Conservation (phyloP, 2,113 vertebrate species). For the Pitta sordida region DNA sequence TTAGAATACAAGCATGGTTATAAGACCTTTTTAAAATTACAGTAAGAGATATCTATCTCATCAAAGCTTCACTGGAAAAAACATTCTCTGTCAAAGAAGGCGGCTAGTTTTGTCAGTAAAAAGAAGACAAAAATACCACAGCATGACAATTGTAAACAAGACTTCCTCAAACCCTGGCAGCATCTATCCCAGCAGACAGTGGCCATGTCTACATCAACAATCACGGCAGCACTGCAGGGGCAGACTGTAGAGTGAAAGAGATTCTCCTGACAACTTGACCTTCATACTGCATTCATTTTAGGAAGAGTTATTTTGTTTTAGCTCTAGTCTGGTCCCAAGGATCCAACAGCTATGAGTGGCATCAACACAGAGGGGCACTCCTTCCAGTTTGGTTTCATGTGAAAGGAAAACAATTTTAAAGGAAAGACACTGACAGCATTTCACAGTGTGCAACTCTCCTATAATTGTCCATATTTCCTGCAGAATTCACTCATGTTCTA, state of each 20-base stretch:
- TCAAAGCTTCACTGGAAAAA: neutral
- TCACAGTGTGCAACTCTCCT: neutral
- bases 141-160: neutral
- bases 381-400: neutral
- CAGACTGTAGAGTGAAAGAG: neutral
- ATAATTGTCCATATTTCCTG: neutral
- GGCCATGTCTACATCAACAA: neutral
- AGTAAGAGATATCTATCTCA: neutral
- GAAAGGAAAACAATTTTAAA: neutral
- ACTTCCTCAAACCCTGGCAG: neutral
- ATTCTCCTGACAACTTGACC: neutral
- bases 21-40: neutral
- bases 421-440: neutral
- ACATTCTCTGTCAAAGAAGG: neutral
- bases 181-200: neutral
- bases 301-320: neutral
- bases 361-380: neutral
- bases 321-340: neutral
- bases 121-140: neutral
- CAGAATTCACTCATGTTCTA: neutral
- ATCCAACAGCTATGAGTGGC: neutral
- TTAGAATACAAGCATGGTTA: neutral
- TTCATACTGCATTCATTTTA: neutral
- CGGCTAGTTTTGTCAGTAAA: neutral
- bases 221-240: neutral